Conservation (phyloP, 2,797 vertebrate species). For the Selene dorsalis region DNA sequence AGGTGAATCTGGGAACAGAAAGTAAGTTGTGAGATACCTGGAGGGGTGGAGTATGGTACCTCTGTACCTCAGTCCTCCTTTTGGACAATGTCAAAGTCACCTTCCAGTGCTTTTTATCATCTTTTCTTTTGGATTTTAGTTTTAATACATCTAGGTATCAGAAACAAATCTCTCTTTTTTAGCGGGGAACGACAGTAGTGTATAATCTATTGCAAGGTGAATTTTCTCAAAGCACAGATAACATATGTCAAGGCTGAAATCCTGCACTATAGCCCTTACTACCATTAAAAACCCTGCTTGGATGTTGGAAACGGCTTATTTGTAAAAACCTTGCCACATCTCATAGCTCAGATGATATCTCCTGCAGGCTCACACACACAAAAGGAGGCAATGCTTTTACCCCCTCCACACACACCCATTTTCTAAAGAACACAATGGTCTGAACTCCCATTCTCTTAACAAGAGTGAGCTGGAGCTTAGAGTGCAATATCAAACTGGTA, state of each 20-base stretch:
- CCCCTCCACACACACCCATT: constrained; percentile 30
- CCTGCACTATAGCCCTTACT: not conserved
- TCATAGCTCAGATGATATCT: constrained; percentile 55
- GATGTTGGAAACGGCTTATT: constrained; percentile 27
- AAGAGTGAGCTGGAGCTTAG: constrained; percentile 56
- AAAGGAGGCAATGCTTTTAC: constrained; percentile 35
- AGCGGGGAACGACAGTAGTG: not conserved
- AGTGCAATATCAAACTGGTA: constrained; percentile 70
- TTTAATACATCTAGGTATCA: constrained; percentile 6
- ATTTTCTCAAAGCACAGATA: constrained; percentile 19
- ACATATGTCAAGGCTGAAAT: constrained; percentile 9
- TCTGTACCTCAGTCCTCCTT: not conserved
- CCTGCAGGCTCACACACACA: constrained; percentile 33
- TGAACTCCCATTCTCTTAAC: constrained; percentile 67
- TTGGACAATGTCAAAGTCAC: not conserved
- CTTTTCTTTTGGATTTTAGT: constrained; percentile 1
- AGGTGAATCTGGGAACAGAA: not conserved
- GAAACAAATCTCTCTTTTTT: not conserved
- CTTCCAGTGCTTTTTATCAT: not conserved
- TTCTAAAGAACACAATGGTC: constrained; percentile 65
- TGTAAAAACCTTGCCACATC: constrained; percentile 47
- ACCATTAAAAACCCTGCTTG: constrained; percentile 11
- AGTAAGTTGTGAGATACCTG: too few species aligned
- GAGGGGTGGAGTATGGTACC: too few species aligned
- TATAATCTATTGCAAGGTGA: not conserved